Evolutionary conservation across 2,888 invertebrate genomes (phyloP).

Genomic region (Drosophila monieri): DNA sequence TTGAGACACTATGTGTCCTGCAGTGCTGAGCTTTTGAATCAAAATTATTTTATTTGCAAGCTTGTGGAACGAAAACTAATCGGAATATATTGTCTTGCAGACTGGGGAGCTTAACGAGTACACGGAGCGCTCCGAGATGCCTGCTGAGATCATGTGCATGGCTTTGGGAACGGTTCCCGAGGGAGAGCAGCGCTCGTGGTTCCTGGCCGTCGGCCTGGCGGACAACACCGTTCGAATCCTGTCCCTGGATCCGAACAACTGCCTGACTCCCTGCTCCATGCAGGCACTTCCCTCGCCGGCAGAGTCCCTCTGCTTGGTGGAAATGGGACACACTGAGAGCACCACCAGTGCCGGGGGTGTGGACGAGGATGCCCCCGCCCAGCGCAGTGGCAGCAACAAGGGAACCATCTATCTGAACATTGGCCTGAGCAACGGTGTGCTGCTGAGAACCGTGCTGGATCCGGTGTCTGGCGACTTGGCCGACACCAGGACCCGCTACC

Average conservation of each 20-base stretch:
- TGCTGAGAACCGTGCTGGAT: conserved; percentile 96
- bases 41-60: fast-evolving
- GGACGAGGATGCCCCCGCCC: conserved; percentile 85
- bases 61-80: neutral
- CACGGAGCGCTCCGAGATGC: conserved; percentile 98
- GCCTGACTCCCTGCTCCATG: conserved; percentile 97
- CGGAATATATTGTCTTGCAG: conserved; percentile 84
- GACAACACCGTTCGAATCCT: conserved; percentile 99
- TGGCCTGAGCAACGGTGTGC: conserved; percentile 97
- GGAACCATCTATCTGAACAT: conserved; percentile 96
- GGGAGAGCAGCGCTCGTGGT: conserved; percentile 97
- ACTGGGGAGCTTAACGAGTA: conserved; percentile 99
- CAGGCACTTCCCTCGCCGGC: conserved; percentile 98
- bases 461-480: conserved; percentile 98
- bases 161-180: conserved; percentile 97
- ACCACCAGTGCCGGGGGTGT: conserved; percentile 84
- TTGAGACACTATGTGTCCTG: conserved; percentile 84
- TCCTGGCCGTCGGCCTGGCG: conserved; percentile 96
- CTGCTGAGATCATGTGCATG: conserved; percentile 99
- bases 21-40: conserved; percentile 81
- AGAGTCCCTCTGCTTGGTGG: conserved; percentile 98
- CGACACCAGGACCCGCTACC: conserved; percentile 97
- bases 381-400: conserved; percentile 84
- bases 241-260: conserved; percentile 97
- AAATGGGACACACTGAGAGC: conserved; percentile 91